Conservation (phyloP, 2,113 vertebrate species). For the Emydocephalus ijimae region DNA sequence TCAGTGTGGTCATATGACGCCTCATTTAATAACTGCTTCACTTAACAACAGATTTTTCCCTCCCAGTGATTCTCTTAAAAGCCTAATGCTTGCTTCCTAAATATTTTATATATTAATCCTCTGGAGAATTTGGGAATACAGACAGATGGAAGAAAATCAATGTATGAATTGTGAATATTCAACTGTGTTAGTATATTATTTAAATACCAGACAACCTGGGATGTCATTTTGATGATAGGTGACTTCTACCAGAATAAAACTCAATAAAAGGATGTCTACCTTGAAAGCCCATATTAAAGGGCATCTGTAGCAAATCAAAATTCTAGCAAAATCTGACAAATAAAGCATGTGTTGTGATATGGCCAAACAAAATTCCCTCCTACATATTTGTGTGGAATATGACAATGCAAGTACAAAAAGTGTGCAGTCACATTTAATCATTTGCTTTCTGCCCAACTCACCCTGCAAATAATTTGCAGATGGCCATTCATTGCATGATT, state of each 20-base stretch:
- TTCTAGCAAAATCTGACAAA: not conserved
- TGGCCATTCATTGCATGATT: constrained; percentile 7
- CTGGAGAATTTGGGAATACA: not conserved
- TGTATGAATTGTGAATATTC: not conserved
- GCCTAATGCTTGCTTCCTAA: not conserved
- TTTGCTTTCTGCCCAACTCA: not conserved
- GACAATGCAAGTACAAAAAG: not conserved
- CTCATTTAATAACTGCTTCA: too few species aligned
- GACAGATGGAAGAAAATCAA: not conserved
- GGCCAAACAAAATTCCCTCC: not conserved
- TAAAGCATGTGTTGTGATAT: not conserved
- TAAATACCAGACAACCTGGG: not conserved
- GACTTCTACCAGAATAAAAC: not conserved
- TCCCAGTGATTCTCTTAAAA: not conserved
- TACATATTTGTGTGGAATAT: not conserved
- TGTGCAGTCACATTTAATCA: not conserved
- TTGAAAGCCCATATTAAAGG: not conserved
- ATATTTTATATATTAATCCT: not conserved
- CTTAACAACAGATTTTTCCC: too few species aligned
- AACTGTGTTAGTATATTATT: not conserved
- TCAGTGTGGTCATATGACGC: too few species aligned
- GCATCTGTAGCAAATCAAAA: not conserved
- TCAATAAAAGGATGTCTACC: not conserved
- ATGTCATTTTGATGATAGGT: constrained; percentile 12
- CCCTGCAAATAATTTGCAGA: not conserved